Evolutionary conservation across 2,888 invertebrate genomes (phyloP).

Genomic region (Catocala fraxini): DNA sequence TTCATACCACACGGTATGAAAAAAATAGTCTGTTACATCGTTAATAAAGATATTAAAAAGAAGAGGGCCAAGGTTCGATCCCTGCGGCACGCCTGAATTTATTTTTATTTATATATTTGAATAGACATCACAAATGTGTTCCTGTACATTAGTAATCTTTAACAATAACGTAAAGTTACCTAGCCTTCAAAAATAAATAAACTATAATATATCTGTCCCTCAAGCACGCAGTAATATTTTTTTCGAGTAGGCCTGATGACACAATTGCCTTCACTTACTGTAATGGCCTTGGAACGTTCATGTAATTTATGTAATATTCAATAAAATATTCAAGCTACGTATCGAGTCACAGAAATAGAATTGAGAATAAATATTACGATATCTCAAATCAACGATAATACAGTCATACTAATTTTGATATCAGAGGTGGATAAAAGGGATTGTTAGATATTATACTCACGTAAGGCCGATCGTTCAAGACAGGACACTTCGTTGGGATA

Average conservation of each 20-base stretch:
- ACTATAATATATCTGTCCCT: not conserved
- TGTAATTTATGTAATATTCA: constrained; percentile 18
- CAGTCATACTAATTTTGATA: constrained; percentile 19
- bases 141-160: no score
- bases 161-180: no score
- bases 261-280: constrained; percentile 6
- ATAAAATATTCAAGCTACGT: constrained; percentile 48
- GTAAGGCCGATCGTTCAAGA: constrained; percentile 89
- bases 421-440: not conserved
- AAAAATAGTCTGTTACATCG: no score
- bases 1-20: no score
- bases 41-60: no score
- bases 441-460: constrained; percentile 79
- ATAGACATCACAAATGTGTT: no score
- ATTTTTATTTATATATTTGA: no score
- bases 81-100: no score
- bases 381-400: constrained; percentile 54
- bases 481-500: constrained; percentile 95
- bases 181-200: not conserved
- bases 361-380: constrained; percentile 40
- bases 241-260: constrained; percentile 6
- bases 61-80: no score
- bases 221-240: not conserved
- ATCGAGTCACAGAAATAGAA: constrained; percentile 40
- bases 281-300: constrained; percentile 10